These are phyloP conservation scores for Tiliacea aurago DNA, from an alignment of 2,888 invertebrate genomes.

Conservation along the genomic window DNA sequence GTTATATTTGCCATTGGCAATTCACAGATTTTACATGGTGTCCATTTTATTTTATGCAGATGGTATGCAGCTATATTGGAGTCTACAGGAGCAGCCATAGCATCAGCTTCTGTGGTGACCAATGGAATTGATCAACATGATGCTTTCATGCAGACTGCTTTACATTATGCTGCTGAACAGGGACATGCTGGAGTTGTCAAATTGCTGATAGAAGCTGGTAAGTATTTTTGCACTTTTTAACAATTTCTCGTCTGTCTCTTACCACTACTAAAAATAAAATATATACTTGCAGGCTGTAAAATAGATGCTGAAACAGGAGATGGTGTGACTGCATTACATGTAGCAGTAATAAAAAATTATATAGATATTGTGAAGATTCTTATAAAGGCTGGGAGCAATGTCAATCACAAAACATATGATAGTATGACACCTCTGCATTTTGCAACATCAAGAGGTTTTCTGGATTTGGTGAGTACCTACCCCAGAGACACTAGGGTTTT, in stretches of 20 bases:
- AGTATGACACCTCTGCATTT: conserved; percentile 92
- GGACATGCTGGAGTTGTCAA: conserved; percentile 92
- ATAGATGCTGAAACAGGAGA: conserved; percentile 92
- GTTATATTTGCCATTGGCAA: not conserved
- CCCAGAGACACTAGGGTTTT: not conserved
- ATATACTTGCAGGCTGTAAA: conserved; percentile 88
- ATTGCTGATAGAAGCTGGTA: conserved; percentile 91
- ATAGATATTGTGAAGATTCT: conserved; percentile 90
- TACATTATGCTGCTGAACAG: conserved; percentile 94
- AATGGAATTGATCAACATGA: conserved; percentile 92
- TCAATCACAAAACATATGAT: conserved; percentile 91
- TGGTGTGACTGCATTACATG: conserved; percentile 92
- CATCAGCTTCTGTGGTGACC: conserved; percentile 83
- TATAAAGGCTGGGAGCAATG: conserved; percentile 90
- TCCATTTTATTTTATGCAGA: conserved; percentile 79
- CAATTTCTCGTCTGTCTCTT: not conserved
- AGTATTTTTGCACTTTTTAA: conserved; percentile 40
- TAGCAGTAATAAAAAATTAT: conserved; percentile 91
- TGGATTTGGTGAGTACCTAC: conserved; percentile 84
- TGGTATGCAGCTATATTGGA: conserved; percentile 95
- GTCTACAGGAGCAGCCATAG: conserved; percentile 91
- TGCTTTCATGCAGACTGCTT: conserved; percentile 92
- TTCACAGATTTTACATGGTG: conserved; percentile 10
- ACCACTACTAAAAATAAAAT: not conserved
- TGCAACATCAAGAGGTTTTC: conserved; percentile 90